Percentiles rank a stretch among this genome's conserved stretches.
phyloP scores from a whole-genome alignment of 2,888 invertebrate genomes.

The Itoplectis maculator region DNA sequence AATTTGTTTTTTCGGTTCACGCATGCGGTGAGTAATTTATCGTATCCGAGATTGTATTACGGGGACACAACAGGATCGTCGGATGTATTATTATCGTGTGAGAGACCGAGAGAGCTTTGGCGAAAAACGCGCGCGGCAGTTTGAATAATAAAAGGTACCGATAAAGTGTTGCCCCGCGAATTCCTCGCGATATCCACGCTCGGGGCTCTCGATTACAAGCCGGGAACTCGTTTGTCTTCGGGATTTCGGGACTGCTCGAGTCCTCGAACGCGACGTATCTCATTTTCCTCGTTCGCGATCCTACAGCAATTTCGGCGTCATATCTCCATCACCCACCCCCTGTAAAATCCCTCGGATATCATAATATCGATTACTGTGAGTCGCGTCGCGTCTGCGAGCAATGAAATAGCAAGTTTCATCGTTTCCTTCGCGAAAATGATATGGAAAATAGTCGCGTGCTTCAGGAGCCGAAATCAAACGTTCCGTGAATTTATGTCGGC shows the following conservation, averaged over 20 bases:
- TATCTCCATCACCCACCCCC: conserved; percentile 23
- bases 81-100: conserved; percentile 50
- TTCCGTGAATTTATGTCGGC: neutral
- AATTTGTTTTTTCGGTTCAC: conserved; percentile 55
- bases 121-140: conserved; percentile 45
- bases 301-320: conserved; percentile 31
- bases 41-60: conserved; percentile 53
- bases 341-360: conserved; percentile 32
- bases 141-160: conserved; percentile 57
- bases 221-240: conserved; percentile 56
- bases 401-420: conserved; percentile 29
- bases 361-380: conserved; percentile 52
- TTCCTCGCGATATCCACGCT: conserved; percentile 26
- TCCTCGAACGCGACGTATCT: neutral
- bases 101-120: conserved; percentile 28
- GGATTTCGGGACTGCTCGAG: conserved; percentile 36
- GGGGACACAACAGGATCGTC: conserved; percentile 30
- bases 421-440: neutral
- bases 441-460: neutral
- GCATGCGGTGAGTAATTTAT: conserved; percentile 51
- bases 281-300: conserved; percentile 17
- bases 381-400: conserved; percentile 20
- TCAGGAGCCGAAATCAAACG: neutral
- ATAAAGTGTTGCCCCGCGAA: conserved; percentile 56
- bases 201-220: conserved; percentile 35